phyloP scores from a whole-genome alignment of 35 echinoderm and acorn worm species.

The Strongylocentrotus purpuratus region DNA sequence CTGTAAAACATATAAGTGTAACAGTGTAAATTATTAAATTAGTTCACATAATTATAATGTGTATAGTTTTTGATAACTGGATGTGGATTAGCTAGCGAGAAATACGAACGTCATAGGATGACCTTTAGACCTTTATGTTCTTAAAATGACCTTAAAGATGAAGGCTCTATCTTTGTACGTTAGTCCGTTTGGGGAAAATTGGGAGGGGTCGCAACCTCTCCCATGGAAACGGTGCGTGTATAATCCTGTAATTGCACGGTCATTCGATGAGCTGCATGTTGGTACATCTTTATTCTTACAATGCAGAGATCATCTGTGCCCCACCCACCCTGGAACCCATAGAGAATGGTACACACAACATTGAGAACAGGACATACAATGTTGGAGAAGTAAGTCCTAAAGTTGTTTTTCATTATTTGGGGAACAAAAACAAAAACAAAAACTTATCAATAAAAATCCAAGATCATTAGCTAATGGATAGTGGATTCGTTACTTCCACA shows the following conservation, averaged over 20 bases:
- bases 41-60: too few species aligned
- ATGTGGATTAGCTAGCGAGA: too few species aligned
- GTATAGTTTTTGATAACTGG: too few species aligned
- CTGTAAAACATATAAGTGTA: too few species aligned
- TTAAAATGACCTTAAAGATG: too few species aligned
- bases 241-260: neutral
- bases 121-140: too few species aligned
- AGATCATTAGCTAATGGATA: too few species aligned
- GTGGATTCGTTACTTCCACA: too few species aligned
- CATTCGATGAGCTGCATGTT: neutral
- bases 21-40: too few species aligned
- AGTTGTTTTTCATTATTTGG: neutral
- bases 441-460: too few species aligned
- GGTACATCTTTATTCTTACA: neutral
- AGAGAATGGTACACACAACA: neutral
- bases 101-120: too few species aligned
- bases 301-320: neutral
- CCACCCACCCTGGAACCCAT: neutral
- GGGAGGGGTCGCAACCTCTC: neutral
- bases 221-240: neutral
- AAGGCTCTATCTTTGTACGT: neutral
- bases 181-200: neutral
- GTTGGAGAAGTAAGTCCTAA: constrained; percentile 2
- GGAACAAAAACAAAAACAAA: too few species aligned
- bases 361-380: neutral